phyloP scores from a whole-genome alignment of 2,113 vertebrate genomes.

The Parotia lawesii region DNA sequence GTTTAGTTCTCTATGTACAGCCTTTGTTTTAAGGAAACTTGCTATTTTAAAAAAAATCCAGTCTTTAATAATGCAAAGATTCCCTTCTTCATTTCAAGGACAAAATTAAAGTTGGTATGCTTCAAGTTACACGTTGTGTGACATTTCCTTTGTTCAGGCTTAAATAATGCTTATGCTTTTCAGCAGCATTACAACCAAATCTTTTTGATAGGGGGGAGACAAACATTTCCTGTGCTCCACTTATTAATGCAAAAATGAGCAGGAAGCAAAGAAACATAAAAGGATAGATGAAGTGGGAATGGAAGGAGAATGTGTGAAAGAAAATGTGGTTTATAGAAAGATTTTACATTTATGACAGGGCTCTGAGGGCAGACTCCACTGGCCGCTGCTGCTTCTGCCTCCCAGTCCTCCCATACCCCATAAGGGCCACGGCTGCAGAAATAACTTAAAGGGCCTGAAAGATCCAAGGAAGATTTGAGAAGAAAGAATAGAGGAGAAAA shows the following conservation, averaged over 20 bases:
- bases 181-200: background rate
- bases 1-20: background rate
- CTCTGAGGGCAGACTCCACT: background rate
- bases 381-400: background rate
- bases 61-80: background rate
- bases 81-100: background rate
- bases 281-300: background rate
- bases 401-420: rapidly evolving
- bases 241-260: background rate
- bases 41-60: background rate
- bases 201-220: background rate
- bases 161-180: background rate
- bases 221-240: background rate
- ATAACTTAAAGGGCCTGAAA: background rate
- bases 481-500: background rate
- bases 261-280: background rate
- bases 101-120: background rate
- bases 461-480: background rate
- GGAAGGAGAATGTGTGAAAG: background rate
- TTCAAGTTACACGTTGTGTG: background rate
- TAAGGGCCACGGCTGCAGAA: background rate
- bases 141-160: background rate
- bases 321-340: background rate
- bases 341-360: background rate
- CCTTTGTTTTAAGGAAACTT: background rate